Conservation (phyloP, 2,797 vertebrate genomes). For the Emydoidea blandingii region DNA sequence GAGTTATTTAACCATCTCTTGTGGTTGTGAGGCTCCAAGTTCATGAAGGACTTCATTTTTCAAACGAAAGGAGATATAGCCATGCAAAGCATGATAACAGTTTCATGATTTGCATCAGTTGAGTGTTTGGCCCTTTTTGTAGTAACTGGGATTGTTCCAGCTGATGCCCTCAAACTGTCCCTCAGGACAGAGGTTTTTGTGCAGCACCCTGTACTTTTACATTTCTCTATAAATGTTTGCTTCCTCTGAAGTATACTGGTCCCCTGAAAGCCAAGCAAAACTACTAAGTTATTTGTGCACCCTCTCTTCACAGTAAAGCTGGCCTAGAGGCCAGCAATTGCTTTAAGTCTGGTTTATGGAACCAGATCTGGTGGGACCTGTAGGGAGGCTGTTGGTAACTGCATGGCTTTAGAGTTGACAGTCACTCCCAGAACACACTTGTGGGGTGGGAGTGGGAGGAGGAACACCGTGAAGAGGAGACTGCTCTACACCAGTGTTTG, state of each 20-base stretch:
- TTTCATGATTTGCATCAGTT: neutral
- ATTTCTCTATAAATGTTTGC: neutral
- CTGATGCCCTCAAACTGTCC: neutral
- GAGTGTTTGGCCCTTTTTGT: neutral
- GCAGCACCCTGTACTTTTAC: neutral
- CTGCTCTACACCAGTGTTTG: neutral
- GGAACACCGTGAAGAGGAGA: neutral
- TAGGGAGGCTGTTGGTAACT: neutral
- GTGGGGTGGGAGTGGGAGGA: neutral
- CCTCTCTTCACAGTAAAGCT: neutral
- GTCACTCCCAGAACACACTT: neutral
- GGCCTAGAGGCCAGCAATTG: neutral
- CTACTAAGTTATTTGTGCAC: neutral
- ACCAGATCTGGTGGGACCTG: neutral
- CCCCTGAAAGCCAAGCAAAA: neutral
- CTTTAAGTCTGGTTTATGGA: neutral
- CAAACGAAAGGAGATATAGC: neutral
- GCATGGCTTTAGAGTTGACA: neutral
- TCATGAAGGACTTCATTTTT: neutral
- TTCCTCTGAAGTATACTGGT: neutral
- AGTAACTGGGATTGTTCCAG: neutral
- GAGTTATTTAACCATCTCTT: neutral
- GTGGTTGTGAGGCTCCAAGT: neutral
- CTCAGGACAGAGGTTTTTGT: neutral
- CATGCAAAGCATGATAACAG: neutral